These are phyloP conservation scores for Lethenteron camtschaticum DNA, from an alignment of 2,113 vertebrate genomes.

Conservation along the genomic window DNA sequence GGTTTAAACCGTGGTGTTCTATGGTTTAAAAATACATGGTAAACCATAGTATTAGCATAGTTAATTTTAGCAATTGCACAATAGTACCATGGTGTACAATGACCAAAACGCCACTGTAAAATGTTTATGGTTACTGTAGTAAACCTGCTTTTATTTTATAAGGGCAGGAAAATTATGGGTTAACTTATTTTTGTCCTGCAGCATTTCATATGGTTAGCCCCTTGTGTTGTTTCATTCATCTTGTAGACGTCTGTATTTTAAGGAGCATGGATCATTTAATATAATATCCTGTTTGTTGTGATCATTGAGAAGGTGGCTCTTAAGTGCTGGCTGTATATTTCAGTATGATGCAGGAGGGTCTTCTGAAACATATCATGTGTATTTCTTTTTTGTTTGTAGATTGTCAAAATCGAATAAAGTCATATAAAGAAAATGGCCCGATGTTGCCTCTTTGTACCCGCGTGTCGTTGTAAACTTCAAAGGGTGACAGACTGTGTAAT, in stretches of 20 bases:
- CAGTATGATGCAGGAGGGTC: neutral
- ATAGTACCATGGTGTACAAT: neutral
- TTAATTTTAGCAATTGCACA: neutral
- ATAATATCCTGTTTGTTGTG: constrained; percentile 6
- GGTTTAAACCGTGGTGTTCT: neutral
- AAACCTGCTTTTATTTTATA: neutral
- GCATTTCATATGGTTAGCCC: constrained; percentile 1
- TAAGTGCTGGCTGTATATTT: constrained; percentile 1
- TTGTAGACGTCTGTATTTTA: constrained; percentile 3
- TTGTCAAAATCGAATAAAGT: no score
- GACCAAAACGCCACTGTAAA: no score
- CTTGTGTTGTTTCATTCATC: constrained; percentile 3
- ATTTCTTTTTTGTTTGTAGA: constrained; percentile 3
- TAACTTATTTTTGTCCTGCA: neutral
- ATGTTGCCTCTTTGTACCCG: no score
- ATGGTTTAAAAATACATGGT: neutral
- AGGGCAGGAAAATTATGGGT: neutral
- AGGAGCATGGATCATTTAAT: constrained; percentile 6
- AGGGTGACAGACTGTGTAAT: no score
- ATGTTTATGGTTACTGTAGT: no score
- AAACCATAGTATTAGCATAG: neutral
- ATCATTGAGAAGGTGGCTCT: neutral
- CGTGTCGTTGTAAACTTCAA: no score
- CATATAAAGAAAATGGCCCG: no score
- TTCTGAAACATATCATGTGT: constrained; percentile 5